Percentiles rank a stretch among this genome's conserved stretches.
Conservation (phyloP, 2,888 invertebrate genomes). For the Mamestra brassicae region DNA sequence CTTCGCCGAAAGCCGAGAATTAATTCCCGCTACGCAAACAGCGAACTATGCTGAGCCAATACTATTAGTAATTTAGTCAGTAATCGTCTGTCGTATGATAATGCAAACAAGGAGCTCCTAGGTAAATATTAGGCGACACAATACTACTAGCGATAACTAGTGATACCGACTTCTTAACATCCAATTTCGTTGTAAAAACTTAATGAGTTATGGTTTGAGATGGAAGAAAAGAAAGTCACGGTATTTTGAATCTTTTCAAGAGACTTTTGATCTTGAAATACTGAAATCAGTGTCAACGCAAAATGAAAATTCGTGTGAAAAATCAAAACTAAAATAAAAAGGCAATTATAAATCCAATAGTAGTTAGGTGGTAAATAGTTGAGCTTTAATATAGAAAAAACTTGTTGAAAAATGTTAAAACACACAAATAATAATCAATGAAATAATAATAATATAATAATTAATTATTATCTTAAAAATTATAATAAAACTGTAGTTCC, state of each 20-base stretch:
- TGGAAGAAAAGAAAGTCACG: not conserved
- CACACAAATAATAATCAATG: no score
- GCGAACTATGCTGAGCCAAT: constrained; percentile 53
- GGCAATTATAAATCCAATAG: no score
- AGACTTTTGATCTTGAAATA: no score
- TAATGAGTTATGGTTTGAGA: not conserved
- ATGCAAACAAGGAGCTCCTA: constrained; percentile 46
- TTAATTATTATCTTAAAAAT: no score
- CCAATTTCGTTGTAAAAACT: constrained; percentile 9
- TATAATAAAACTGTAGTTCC: no score
- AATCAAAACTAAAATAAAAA: no score
- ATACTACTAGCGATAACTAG: constrained; percentile 17
- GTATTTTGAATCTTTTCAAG: not conserved
- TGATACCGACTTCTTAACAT: constrained; percentile 4
- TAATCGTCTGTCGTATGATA: constrained; percentile 58
- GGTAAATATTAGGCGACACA: constrained; percentile 44
- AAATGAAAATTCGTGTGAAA: no score
- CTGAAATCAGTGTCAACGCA: no score
- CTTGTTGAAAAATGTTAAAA: no score
- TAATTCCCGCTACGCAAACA: constrained; percentile 57
- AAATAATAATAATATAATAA: no score
- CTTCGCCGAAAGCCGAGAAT: constrained; percentile 46
- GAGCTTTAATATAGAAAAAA: no score
- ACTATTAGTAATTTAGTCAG: constrained; percentile 62
- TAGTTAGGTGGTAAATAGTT: no score